Evolutionary conservation across 1,140 invertebrate species (phyloP).

Genomic region (Sinella curviseta): DNA sequence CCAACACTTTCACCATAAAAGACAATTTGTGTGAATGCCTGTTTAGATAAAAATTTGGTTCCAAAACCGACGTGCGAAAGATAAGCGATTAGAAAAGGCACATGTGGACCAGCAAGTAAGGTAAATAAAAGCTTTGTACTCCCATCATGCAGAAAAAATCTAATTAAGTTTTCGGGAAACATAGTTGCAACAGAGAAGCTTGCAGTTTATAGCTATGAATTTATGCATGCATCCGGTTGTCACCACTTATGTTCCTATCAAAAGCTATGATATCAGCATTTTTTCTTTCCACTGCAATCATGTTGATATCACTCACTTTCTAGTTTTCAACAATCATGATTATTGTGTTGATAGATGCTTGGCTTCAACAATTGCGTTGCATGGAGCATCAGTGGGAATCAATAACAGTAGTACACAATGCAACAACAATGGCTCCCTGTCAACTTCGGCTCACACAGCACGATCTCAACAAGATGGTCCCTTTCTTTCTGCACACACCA

Average conservation of each 20-base stretch:
- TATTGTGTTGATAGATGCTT: constrained; percentile 29
- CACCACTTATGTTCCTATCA: no score
- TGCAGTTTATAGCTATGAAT: no score
- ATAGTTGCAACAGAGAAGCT: no score
- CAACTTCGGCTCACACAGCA: no score
- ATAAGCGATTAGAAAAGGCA: constrained; percentile 93
- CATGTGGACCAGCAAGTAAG: constrained; percentile 91
- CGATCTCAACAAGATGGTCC: neutral
- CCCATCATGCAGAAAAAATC: neutral
- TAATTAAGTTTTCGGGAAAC: no score
- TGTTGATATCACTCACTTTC: no score
- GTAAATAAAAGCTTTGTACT: constrained; percentile 58
- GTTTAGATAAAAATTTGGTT: constrained; percentile 92
- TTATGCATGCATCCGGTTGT: no score
- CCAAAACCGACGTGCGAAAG: constrained; percentile 91
- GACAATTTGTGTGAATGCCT: neutral
- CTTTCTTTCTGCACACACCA: neutral
- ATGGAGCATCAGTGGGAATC: neutral
- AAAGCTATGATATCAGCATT: no score
- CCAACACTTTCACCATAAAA: neutral
- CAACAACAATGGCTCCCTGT: neutral
- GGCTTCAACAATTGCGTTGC: constrained; percentile 30
- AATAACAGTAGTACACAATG: neutral
- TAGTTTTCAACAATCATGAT: no score
- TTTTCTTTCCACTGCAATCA: no score